These are phyloP conservation scores for Parambassis ranga DNA, from an alignment of 2,797 vertebrate species.

Conservation along the genomic window DNA sequence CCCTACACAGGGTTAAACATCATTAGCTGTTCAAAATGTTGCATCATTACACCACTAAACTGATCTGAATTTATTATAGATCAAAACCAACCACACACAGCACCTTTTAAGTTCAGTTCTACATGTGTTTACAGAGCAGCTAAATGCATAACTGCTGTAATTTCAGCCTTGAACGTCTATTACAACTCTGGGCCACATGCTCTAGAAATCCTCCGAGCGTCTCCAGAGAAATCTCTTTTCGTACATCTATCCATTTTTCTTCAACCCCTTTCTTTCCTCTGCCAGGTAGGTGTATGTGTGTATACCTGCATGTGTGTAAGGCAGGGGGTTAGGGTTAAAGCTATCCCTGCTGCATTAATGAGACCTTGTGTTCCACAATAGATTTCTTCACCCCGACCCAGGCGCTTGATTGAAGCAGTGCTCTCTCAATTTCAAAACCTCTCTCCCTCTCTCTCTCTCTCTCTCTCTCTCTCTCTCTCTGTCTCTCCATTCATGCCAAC, in stretches of 20 bases:
- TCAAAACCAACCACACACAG: neutral
- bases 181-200: neutral
- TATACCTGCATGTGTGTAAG: conserved; percentile 3
- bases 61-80: neutral
- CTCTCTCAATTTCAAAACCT: conserved; percentile 72
- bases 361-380: conserved; percentile 69
- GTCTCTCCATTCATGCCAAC: conserved; percentile 40
- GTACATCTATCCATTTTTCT: conserved; percentile 21
- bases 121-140: neutral
- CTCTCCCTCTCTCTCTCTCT: conserved; percentile 19
- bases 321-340: conserved; percentile 55
- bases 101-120: neutral
- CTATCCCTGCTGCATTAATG: conserved; percentile 66
- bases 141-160: neutral
- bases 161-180: neutral
- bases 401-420: conserved; percentile 74
- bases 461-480: conserved; percentile 20
- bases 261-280: conserved; percentile 12
- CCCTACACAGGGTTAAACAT: neutral
- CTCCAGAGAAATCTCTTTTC: conserved; percentile 13
- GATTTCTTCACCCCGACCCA: conserved; percentile 70
- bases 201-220: neutral
- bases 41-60: neutral
- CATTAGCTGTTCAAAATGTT: no score
- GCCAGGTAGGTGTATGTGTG: conserved; percentile 5